Base-by-base conservation (phyloP, 2,888 invertebrate species). In the Lysandra bellargus region DNA sequence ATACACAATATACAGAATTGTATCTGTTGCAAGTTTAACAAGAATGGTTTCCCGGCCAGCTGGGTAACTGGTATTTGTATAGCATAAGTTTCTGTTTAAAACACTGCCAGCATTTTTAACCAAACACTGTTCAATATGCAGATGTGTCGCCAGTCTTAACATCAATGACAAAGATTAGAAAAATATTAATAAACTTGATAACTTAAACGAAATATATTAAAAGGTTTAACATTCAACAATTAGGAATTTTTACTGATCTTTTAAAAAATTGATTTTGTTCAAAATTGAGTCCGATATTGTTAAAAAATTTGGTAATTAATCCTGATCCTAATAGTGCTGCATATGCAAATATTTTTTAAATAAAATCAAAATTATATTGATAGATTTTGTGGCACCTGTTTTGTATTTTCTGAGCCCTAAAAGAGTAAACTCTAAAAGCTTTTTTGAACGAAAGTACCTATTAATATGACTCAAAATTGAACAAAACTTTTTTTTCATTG, bases 121-220 rank as follows among this genome's bases (percentile, higher is more conserved):
- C 9, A 17, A 57, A 57, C 53, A 53, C 53, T 53, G 49, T 49
- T 4, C 17, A 57, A 0, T 57, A 3, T 57, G 57, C 57, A 57
- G 57, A 57, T 57, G 57, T 57, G 57, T 17, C 57, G 0, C 57
- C 17, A 57, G 61, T 17, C 61, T 17, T 33, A 69, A 37, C 69
- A 69, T 64, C 69, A 60, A 81, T 78, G 69, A 78, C 23, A 78
- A 44, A 44, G 23, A 69, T 37, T 78, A 64, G 7, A 78, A 64
- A 64, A 78, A 78, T 64, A 64, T 49, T 30, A 33, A 64, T 44
- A 69, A 4, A 78, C 69, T 78, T 30, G 6, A 64, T 61, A 64
- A 64, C 40, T n/a, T 49, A 57, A 76, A 57, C 17, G 1, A 33
- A 37, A 76, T 30, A 23, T 57, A 23, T 53, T 75, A 23, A 30